phyloP scores from a whole-genome alignment of 2,888 invertebrate species.

The Mesochorus sp. region DNA sequence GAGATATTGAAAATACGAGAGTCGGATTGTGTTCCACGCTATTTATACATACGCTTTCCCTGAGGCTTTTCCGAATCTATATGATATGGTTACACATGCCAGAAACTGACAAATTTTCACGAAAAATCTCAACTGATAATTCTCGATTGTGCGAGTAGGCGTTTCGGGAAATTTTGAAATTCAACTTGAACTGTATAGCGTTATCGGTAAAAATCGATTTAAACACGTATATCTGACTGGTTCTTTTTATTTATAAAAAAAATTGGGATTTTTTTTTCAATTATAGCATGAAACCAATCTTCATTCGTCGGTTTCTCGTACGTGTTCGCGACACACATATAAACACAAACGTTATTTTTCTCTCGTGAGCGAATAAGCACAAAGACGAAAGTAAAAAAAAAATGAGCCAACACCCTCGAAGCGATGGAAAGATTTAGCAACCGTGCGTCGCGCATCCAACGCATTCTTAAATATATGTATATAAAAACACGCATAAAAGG shows the following conservation, averaged over 20 bases:
- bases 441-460: constrained; percentile 25
- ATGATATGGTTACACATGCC: constrained; percentile 5
- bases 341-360: background rate
- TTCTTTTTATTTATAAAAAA: background rate
- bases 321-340: background rate
- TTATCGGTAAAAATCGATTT: background rate
- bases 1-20: too few relatives aligned
- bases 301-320: background rate
- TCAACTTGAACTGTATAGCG: background rate
- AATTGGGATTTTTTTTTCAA: background rate
- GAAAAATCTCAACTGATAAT: constrained; percentile 4
- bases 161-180: background rate
- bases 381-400: constrained; percentile 17
- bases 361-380: background rate
- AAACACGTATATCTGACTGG: background rate
- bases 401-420: constrained; percentile 30
- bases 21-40: too few relatives aligned
- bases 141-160: background rate
- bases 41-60: constrained; percentile 32
- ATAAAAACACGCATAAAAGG: constrained; percentile 7
- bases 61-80: constrained; percentile 7
- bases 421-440: constrained; percentile 53
- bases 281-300: constrained; percentile 39
- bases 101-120: constrained; percentile 41
- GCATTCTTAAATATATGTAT: background rate